phyloP scores from a whole-genome alignment of 2,888 invertebrate species.

The Ditula angustiorana region DNA sequence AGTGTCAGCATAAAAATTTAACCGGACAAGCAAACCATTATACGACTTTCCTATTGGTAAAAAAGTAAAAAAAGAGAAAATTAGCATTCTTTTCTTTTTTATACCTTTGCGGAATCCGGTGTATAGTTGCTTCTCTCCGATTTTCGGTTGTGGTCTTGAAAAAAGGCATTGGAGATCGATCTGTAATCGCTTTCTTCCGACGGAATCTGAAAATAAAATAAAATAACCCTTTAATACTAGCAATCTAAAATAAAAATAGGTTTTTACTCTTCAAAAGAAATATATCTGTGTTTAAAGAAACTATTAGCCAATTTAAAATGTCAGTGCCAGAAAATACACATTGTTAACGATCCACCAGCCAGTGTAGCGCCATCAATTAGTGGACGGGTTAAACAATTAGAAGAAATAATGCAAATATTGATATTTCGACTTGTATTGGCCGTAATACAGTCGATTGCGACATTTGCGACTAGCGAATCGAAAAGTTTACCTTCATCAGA shows the following conservation, averaged over 20 bases:
- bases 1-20: too few relatives aligned
- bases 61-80: too few relatives aligned
- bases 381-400: slow-evolving; percentile 9
- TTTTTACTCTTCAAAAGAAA: neutral
- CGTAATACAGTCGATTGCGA: too few relatives aligned
- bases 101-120: slow-evolving; percentile 76
- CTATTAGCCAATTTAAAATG: neutral
- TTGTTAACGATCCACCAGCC: slow-evolving; percentile 15
- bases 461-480: neutral
- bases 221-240: too few relatives aligned
- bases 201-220: slow-evolving; percentile 59
- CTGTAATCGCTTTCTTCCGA: slow-evolving; percentile 74
- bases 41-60: too few relatives aligned
- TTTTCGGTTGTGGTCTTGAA: slow-evolving; percentile 75
- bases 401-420: neutral
- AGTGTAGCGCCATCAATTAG: slow-evolving; percentile 21
- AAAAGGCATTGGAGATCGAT: slow-evolving; percentile 76
- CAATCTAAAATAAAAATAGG: neutral
- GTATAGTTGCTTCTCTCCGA: slow-evolving; percentile 72
- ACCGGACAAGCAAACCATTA: too few relatives aligned
- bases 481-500: too few relatives aligned
- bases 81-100: neutral
- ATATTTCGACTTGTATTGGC: neutral
- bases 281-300: too few relatives aligned
- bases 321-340: slow-evolving; percentile 8